Base-by-base conservation (phyloP, 2,797 vertebrate species). In the Pampus argenteus region DNA sequence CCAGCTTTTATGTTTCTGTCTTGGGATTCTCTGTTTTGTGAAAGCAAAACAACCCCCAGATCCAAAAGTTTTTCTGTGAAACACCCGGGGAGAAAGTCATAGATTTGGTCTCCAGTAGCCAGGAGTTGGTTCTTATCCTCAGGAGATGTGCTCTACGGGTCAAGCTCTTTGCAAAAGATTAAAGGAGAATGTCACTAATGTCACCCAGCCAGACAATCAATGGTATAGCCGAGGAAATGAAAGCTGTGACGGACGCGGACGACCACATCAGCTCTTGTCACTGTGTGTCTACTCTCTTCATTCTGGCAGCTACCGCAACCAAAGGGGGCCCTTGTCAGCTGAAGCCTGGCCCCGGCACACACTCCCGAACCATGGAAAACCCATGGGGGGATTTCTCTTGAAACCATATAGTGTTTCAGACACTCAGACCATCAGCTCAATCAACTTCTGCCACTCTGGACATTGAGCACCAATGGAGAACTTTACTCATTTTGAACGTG, bases 181-280 rank as follows among this genome's bases (percentile, higher is more conserved):
- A 91, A 93, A 93, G 89, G 85, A 84, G 79, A 79, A 83, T 87
- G 87, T 87, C 85, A 89, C 79, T 76, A 62, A 65, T 86, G 90
- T 91, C 88, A 85, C 76, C 85, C 83, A 17, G 78, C 78, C 71
- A 13, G 86, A 83, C 85, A 88, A 91, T 90, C 89, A 71, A 90
- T 87, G 82, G 87, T 68, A 25, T 38, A 47, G 83, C 67, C 61
- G 63, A 66, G 80, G 89, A 91, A 92, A 94, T 91, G 88, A 92
- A 92, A 89, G 90, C 82, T 59, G 82, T 87, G 91, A 91, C 78
- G 79, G 89, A 91, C 66, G 66, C 6, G 66, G 81, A 78, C 73
- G 85, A 81, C 86, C 89, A 84, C 90, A 87, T 92, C 91, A 84
- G 70, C 85, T 86, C 81, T 87, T 87, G 90, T 92, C 90, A 88